phyloP scores from a whole-genome alignment of 2,113 vertebrate species.

The Dasyurus viverrinus region DNA sequence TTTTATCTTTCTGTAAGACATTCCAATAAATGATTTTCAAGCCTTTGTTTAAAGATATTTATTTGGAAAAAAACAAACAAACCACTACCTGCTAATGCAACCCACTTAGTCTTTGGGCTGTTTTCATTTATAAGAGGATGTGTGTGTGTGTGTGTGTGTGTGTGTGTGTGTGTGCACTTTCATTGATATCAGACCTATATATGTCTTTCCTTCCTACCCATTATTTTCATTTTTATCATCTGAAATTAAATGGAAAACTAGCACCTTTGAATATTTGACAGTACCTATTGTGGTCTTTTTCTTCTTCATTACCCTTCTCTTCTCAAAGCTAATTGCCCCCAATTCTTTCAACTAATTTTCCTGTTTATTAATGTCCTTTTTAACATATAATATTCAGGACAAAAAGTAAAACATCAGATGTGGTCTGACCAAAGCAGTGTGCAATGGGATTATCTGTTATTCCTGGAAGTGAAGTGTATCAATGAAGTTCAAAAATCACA shows the following conservation, averaged over 20 bases:
- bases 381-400: not conserved
- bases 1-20: not conserved
- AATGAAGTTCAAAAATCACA: not conserved
- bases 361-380: not conserved
- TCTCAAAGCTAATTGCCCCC: not conserved
- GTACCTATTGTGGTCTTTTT: not conserved
- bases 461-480: not conserved
- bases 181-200: not conserved
- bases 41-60: not conserved
- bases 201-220: not conserved
- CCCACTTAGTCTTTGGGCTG: not conserved
- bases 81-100: not conserved
- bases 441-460: not conserved
- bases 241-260: not conserved
- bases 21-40: not conserved
- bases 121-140: not conserved
- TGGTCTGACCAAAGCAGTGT: not conserved
- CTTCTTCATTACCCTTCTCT: not conserved
- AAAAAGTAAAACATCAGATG: not conserved
- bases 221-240: not conserved
- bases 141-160: not conserved
- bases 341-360: not conserved
- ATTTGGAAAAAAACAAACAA: not conserved
- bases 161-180: not conserved
- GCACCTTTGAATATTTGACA: not conserved